Conservation (phyloP, 2,797 vertebrate genomes). For the Cryptoblepharus egeriae region DNA sequence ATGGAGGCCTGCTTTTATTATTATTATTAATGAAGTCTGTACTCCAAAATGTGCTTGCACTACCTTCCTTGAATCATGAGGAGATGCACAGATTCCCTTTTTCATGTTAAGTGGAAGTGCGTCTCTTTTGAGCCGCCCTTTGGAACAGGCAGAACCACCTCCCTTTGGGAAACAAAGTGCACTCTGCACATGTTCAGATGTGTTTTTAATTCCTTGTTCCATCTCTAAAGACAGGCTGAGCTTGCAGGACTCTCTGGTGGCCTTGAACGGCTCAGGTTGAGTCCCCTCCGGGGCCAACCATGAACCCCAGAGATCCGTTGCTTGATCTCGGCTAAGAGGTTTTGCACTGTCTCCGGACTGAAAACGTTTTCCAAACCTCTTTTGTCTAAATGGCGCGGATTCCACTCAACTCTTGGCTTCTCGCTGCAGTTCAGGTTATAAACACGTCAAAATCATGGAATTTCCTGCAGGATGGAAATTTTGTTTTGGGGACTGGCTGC, state of each 20-base stretch:
- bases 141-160: background rate
- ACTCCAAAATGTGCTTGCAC: background rate
- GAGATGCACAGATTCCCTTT: background rate
- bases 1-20: too few species aligned
- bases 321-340: background rate
- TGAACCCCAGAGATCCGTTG: background rate
- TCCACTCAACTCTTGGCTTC: background rate
- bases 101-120: background rate
- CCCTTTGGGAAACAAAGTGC: background rate
- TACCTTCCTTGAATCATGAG: background rate
- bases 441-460: constrained; percentile 18
- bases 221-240: background rate
- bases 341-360: background rate
- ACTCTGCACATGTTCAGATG: background rate
- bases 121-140: background rate
- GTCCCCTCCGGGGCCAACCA: background rate
- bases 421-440: background rate
- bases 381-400: background rate
- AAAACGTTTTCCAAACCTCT: background rate
- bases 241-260: background rate
- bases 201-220: background rate
- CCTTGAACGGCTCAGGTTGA: too few species aligned
- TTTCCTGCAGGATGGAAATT: constrained; percentile 26
- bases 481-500: constrained; percentile 18
- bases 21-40: too few species aligned